Percentiles rank a stretch among this genome's conserved stretches.
These are phyloP conservation scores for Scolanthus callimorphus DNA, from an alignment of 92 coral and sea anemone species.

Conservation along the genomic window DNA sequence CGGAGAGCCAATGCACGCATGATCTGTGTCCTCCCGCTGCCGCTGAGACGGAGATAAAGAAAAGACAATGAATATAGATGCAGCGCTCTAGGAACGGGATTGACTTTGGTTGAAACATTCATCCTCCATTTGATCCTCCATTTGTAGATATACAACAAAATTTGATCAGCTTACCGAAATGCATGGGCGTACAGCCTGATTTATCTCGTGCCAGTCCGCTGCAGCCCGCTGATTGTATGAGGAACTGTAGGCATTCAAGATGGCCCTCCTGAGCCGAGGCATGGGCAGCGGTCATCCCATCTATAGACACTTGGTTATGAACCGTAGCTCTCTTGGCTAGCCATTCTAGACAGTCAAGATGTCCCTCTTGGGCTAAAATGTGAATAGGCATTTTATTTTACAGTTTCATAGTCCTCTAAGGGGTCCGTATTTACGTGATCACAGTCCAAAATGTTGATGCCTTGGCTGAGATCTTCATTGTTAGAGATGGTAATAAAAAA, in stretches of 20 bases:
- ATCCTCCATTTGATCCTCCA: neutral
- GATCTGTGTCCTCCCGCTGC: conserved; percentile 83
- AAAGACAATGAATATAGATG: too few species aligned
- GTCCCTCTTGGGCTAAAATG: conserved; percentile 82
- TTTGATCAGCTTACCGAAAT: conserved; percentile 77
- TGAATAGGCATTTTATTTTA: too few species aligned
- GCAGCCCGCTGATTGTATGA: conserved; percentile 63
- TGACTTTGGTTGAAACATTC: too few species aligned
- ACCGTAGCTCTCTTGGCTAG: conserved; percentile 74
- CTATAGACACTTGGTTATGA: conserved; percentile 52
- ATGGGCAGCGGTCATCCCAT: conserved; percentile 92
- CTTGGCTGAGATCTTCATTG: too few species aligned
- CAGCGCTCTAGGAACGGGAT: too few species aligned
- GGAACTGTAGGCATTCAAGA: conserved; percentile 64
- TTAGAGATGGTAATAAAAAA: too few species aligned
- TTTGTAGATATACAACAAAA: too few species aligned
- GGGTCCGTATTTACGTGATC: too few species aligned
- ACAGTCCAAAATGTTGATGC: too few species aligned
- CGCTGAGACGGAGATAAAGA: conserved; percentile 50
- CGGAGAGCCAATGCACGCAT: conserved; percentile 76
- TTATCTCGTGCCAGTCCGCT: conserved; percentile 72
- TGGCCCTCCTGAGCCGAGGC: conserved; percentile 85
- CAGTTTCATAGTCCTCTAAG: too few species aligned
- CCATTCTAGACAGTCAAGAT: conserved; percentile 78
- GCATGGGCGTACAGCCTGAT: conserved; percentile 68